Percentiles rank a stretch among this genome's conserved stretches.
These are phyloP conservation scores for Otus scops DNA, from an alignment of 2,797 vertebrate genomes.

Conservation along the genomic window DNA sequence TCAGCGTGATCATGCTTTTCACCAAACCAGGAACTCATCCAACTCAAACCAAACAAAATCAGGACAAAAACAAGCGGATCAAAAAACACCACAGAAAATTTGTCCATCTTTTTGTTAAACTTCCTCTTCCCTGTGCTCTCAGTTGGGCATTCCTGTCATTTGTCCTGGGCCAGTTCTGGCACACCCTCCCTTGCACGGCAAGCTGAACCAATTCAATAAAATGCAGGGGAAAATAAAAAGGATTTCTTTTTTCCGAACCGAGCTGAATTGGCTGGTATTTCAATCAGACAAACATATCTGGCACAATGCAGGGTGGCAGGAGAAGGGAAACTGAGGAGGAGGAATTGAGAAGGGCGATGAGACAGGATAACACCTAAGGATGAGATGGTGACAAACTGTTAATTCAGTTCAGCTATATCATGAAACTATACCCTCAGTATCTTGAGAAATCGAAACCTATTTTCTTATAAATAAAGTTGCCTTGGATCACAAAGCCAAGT, in stretches of 20 bases:
- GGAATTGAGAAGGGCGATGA: neutral
- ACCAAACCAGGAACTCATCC: neutral
- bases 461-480: neutral
- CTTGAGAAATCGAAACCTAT: slow-evolving; percentile 15
- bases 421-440: neutral
- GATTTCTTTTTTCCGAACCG: neutral
- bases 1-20: accelerated
- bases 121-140: neutral
- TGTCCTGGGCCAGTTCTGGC: neutral
- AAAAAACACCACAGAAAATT: accelerated
- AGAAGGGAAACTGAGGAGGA: slow-evolving; percentile 34
- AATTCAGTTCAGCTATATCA: neutral
- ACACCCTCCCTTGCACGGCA: neutral
- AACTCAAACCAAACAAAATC: neutral
- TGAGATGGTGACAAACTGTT: slow-evolving; percentile 14
- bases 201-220: neutral
- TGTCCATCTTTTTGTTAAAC: neutral
- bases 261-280: neutral
- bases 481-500: neutral
- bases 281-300: neutral
- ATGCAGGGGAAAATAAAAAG: neutral
- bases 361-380: slow-evolving; percentile 12
- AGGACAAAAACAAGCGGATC: neutral
- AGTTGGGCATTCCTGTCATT: neutral
- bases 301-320: neutral